Base-by-base conservation (phyloP, 2,113 vertebrate genomes). In the Callionymus lyra region DNA sequence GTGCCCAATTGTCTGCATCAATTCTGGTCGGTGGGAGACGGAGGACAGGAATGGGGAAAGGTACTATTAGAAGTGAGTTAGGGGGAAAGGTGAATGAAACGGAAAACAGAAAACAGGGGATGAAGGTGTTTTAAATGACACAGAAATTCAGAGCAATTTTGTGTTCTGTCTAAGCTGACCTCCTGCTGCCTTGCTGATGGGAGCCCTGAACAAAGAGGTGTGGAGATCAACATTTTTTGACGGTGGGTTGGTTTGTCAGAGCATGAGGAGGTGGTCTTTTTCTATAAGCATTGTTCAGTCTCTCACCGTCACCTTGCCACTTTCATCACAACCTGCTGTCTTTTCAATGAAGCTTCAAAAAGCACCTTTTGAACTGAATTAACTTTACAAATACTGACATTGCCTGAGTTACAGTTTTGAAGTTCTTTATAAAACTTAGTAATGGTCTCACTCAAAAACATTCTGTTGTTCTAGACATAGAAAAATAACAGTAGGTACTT, bases 61-160 rank as follows among this genome's bases (percentile, higher is more conserved):
- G 50, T 56, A 58, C 70, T 52, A 75, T 82, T 80, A 77, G 40
- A 10, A 50, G 58, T 35, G 59, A 38, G 41, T 56, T 62, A 49
- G 75, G 70, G 68, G 46, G 71, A 61, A 64, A 66, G 59, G 56
- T 57, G 62, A 57, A 27, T 31, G 5, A 41, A 10, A 1, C 41
- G 37, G 37, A 63, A 51, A 34, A 57, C 57, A 68, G 42, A 47
- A 46, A 52, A 56, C 56, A 70, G 76, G 69, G 77, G 79, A 72
- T 72, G 59, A 56, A 78, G 77, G 68, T 82, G 65, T 79, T 84
- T 87, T 85, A 80, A 85, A 85, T 82, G 83, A 84, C 68, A 34
- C 41, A 43, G 72, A 72, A 82, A 83, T 84, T 80, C 68, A 47
- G 50, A 72, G 76, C 83, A 83, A 85, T 85, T 85, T 85, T 77